Conservation (phyloP, 2,888 invertebrate genomes). For the Drosophila setosimentum region DNA sequence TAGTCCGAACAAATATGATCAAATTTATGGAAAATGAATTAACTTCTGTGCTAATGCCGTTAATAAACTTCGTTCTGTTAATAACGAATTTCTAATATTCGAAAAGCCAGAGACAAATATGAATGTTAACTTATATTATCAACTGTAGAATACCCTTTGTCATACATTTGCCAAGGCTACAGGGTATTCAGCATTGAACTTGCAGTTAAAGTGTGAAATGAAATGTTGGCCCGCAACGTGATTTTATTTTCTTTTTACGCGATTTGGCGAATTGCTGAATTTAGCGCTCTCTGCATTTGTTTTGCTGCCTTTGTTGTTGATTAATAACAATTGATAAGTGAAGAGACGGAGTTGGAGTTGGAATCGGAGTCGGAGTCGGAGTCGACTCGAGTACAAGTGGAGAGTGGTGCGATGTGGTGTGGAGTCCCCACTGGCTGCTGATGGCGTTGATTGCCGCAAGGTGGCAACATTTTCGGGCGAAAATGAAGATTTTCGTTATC, state of each 20-base stretch:
- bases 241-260: conserved; percentile 25
- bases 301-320: conserved; percentile 71
- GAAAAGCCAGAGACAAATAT: background rate
- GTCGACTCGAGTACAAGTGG: conserved; percentile 13
- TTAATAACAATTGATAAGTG: conserved; percentile 82
- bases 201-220: conserved; percentile 68
- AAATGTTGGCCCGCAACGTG: conserved; percentile 59
- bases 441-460: conserved; percentile 76
- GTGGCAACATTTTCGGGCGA: conserved; percentile 79
- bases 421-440: conserved; percentile 56
- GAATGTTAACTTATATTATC: background rate
- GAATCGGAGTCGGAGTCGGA: background rate
- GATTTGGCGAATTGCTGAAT: conserved; percentile 65
- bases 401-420: conserved; percentile 3
- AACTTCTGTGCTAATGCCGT: background rate
- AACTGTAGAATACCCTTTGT: background rate
- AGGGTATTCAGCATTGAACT: conserved; percentile 25
- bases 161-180: background rate
- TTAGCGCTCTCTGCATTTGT: conserved; percentile 71
- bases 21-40: no score
- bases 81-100: background rate
- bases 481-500: conserved; percentile 80
- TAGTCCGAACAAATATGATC: background rate
- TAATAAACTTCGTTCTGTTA: background rate
- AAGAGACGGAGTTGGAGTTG: conserved; percentile 1